A percentile compares a stretch with the other conserved stretches of the same genome.
Conservation (phyloP, 2,797 vertebrate species). For the Cygnus olor region DNA sequence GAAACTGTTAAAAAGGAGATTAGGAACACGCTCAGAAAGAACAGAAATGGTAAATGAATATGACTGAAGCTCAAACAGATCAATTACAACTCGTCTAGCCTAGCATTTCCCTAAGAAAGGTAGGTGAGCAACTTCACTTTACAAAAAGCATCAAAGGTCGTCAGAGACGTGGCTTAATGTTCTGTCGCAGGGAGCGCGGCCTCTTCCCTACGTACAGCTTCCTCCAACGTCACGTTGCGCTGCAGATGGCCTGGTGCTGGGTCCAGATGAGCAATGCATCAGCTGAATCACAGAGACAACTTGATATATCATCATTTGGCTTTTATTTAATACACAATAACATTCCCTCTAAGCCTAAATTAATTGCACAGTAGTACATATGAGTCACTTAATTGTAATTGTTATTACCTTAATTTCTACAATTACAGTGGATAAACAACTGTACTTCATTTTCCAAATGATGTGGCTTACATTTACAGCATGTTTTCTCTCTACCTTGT, state of each 20-base stretch:
- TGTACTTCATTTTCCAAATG: background rate
- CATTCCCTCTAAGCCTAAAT: background rate
- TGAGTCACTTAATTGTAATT: constrained; percentile 56
- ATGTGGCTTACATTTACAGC: background rate
- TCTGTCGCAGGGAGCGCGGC: background rate
- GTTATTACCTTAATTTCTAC: constrained; percentile 53
- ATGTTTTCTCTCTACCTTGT: background rate
- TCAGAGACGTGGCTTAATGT: background rate
- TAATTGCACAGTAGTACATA: background rate
- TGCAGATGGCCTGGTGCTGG: background rate
- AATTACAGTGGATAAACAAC: constrained; percentile 21
- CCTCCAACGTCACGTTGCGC: background rate
- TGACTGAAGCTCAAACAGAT: background rate
- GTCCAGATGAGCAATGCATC: background rate
- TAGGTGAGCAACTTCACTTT: background rate
- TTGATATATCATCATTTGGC: background rate
- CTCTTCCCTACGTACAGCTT: background rate
- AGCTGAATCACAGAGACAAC: background rate
- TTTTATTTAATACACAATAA: constrained; percentile 43
- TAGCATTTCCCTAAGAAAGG: background rate
- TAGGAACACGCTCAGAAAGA: background rate
- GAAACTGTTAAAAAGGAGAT: background rate
- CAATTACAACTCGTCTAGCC: background rate
- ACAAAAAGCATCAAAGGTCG: rapidly evolving
- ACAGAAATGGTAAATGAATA: background rate